phyloP scores from a whole-genome alignment of 2,797 vertebrate species.

The Rhinella marina region DNA sequence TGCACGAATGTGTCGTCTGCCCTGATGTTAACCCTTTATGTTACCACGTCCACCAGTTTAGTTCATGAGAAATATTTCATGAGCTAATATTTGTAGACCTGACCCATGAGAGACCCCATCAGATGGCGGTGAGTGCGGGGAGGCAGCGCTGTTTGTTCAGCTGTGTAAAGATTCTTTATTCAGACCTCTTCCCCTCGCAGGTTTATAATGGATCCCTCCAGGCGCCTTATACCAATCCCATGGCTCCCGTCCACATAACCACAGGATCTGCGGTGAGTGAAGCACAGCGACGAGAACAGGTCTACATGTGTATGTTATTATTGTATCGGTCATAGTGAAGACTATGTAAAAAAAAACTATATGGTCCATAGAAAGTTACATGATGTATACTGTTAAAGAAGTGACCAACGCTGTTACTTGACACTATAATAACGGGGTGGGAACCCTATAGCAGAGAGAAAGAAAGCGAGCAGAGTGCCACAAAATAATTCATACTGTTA shows the following conservation, averaged over 20 bases:
- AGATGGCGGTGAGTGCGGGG: not conserved
- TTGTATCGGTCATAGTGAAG: not conserved
- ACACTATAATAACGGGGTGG: no score
- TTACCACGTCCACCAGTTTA: not conserved
- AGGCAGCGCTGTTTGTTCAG: not conserved
- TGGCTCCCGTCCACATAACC: conserved; percentile 86
- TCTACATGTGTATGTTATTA: no score
- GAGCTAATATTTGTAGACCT: not conserved
- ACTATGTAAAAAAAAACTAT: no score
- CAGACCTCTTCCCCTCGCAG: conserved; percentile 66
- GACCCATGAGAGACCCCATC: not conserved
- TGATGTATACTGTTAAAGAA: no score
- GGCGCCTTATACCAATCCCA: conserved; percentile 84
- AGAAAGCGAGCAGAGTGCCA: no score
- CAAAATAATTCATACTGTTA: no score
- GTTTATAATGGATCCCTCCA: conserved; percentile 83
- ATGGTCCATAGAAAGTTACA: no score
- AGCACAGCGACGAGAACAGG: no score
- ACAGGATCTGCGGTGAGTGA: conserved; percentile 87
- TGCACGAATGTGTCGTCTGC: not conserved
- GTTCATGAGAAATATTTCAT: not conserved
- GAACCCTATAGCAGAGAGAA: no score
- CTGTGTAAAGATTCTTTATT: not conserved
- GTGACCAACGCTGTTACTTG: no score
- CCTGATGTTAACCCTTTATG: not conserved